Conservation (phyloP, 37 sponge, comb jelly and placozoan genomes). For the Chondrosia reniformis region DNA sequence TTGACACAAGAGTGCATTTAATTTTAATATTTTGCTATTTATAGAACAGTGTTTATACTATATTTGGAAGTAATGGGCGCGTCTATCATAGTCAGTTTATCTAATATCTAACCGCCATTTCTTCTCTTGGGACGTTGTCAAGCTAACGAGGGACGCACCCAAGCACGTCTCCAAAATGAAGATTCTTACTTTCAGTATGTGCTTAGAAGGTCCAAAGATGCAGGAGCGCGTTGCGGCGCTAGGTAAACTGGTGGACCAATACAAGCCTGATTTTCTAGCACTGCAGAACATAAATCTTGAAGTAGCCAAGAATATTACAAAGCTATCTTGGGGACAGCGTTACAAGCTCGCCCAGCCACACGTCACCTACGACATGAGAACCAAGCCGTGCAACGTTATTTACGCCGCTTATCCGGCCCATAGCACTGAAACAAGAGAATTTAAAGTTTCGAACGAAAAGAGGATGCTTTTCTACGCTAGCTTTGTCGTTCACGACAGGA, state of each 20-base stretch:
- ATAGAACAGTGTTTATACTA: neutral
- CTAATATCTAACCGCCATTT: too few relatives aligned
- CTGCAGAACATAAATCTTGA: conserved; percentile 68
- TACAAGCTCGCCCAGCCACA: conserved; percentile 46
- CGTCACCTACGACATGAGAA: conserved; percentile 56
- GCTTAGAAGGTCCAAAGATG: neutral
- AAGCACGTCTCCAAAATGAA: conserved; percentile 43
- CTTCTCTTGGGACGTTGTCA: too few relatives aligned
- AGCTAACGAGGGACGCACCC: too few relatives aligned
- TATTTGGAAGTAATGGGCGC: neutral
- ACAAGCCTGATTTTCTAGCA: conserved; percentile 67
- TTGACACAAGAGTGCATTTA: neutral
- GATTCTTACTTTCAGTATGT: conserved; percentile 54
- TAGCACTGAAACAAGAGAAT: conserved; percentile 7
- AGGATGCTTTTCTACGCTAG: conserved; percentile 29
- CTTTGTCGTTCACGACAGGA: conserved; percentile 71
- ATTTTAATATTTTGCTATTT: neutral
- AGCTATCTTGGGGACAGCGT: conserved; percentile 44
- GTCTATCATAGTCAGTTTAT: too few relatives aligned
- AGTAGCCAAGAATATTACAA: conserved; percentile 33
- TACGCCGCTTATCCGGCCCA: conserved; percentile 61
- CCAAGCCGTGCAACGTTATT: conserved; percentile 51
- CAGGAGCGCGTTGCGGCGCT: conserved; percentile 51
- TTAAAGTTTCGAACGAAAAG: conserved; percentile 32
- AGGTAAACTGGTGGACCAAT: conserved; percentile 46